phyloP scores from a whole-genome alignment of 2,797 vertebrate species.

The Rhinoraja longicauda region DNA sequence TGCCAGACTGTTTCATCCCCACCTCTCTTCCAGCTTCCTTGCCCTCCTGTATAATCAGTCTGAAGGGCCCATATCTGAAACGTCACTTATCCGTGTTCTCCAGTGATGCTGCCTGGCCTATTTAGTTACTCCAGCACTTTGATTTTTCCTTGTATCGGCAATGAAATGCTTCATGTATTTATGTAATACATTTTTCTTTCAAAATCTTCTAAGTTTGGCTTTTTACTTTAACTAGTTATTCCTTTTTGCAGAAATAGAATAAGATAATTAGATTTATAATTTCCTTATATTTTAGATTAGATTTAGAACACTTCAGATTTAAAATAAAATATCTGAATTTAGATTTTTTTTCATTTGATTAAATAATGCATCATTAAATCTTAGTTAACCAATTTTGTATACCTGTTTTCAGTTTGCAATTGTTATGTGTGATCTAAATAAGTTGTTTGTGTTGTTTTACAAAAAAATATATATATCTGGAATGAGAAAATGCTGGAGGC shows the following conservation, averaged over 20 bases:
- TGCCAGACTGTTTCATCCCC: too few relatives aligned
- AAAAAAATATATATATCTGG: too few relatives aligned
- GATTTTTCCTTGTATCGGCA: too few relatives aligned
- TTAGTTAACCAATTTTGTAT: slow-evolving; percentile 48
- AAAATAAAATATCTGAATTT: not conserved
- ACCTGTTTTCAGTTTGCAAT: slow-evolving; percentile 52
- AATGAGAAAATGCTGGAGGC: too few relatives aligned
- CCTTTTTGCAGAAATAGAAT: not conserved
- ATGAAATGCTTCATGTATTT: too few relatives aligned
- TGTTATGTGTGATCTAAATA: slow-evolving; percentile 33
- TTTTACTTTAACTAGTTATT: not conserved
- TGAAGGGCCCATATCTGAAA: too few relatives aligned
- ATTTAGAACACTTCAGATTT: not conserved
- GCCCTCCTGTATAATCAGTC: too few relatives aligned
- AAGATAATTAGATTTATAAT: not conserved
- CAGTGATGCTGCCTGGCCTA: too few relatives aligned
- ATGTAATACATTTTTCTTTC: too few relatives aligned
- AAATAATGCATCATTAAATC: slow-evolving; percentile 9
- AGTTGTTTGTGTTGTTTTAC: not conserved
- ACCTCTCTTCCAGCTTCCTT: too few relatives aligned
- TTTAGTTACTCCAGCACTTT: too few relatives aligned
- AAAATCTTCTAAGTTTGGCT: not conserved
- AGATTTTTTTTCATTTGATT: not conserved
- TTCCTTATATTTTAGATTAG: not conserved
- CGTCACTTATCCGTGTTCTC: too few relatives aligned